These are phyloP conservation scores for Drosophila chauvacae DNA, from an alignment of 1,140 invertebrate species.

Conservation along the genomic window DNA sequence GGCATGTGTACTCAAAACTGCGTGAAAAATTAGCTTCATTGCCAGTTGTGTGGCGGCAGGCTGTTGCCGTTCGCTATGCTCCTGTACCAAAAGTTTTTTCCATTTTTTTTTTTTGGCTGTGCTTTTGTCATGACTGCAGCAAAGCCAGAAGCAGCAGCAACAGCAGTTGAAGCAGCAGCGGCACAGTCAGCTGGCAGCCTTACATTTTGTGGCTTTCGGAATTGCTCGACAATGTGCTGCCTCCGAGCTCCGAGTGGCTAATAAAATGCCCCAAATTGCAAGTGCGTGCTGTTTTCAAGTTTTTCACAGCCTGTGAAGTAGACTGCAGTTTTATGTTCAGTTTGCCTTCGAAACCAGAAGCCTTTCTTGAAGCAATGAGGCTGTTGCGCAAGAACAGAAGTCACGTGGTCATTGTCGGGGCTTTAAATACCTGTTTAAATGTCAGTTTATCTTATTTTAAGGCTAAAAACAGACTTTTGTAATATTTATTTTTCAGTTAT, in stretches of 20 bases:
- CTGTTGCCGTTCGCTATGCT: slow-evolving; percentile 19
- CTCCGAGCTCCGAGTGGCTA: slow-evolving; percentile 33
- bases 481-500: not conserved
- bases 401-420: not conserved
- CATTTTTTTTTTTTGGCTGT: slow-evolving; percentile 36
- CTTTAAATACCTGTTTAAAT: not conserved
- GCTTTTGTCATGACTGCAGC: slow-evolving; percentile 59
- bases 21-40: slow-evolving; percentile 76
- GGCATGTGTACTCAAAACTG: slow-evolving; percentile 67
- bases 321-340: slow-evolving; percentile 14
- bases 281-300: slow-evolving; percentile 54
- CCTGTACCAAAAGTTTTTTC: slow-evolving; percentile 35
- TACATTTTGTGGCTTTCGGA: slow-evolving; percentile 61
- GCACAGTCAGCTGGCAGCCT: slow-evolving; percentile 24
- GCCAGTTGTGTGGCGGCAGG: slow-evolving; percentile 42
- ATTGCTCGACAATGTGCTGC: slow-evolving; percentile 44
- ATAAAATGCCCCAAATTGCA: slow-evolving; percentile 63
- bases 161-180: slow-evolving; percentile 16
- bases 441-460: not conserved
- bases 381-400: slow-evolving; percentile 1
- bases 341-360: slow-evolving; percentile 6
- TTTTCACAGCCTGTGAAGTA: slow-evolving; percentile 5
- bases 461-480: not conserved
- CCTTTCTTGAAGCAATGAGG: not conserved
- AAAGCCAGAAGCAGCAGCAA: slow-evolving; percentile 7